Percentiles rank a stretch among this genome's conserved stretches.
Evolutionary conservation across 2,888 invertebrate species (phyloP).

Genomic region (Trichacis sp.): DNA sequence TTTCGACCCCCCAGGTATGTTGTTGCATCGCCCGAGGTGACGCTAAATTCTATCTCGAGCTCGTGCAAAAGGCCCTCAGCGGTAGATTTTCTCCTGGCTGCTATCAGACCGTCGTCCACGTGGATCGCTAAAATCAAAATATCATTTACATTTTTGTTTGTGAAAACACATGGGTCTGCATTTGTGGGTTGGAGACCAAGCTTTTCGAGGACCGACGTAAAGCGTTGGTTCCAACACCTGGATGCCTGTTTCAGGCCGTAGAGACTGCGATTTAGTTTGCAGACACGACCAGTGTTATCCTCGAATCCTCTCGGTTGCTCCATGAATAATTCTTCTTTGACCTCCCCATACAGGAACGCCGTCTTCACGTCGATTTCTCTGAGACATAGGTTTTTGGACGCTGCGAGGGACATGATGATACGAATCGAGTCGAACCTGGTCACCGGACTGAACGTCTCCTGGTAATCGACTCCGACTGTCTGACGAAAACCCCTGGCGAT

Average conservation of each 20-base stretch:
- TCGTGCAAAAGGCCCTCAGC: neutral
- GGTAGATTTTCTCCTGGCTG: neutral
- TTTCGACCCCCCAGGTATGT: conserved; percentile 31
- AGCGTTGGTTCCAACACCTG: conserved; percentile 45
- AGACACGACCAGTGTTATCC: conserved; percentile 38
- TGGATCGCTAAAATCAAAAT: too few relatives aligned
- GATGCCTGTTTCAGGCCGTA: too few relatives aligned
- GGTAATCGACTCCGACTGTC: conserved; percentile 46
- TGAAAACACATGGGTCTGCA: conserved; percentile 28
- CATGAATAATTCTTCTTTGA: conserved; percentile 45
- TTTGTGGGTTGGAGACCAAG: conserved; percentile 20
- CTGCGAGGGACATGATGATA: conserved; percentile 47
- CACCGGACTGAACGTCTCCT: conserved; percentile 52
- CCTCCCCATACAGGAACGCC: conserved; percentile 44
- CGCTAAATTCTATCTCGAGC: neutral
- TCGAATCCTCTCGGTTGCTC: conserved; percentile 46
- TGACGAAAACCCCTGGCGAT: conserved; percentile 52
- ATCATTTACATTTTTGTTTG: conserved; percentile 6
- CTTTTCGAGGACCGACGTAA: conserved; percentile 15
- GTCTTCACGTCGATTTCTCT: conserved; percentile 49
- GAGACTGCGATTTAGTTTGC: conserved; percentile 46
- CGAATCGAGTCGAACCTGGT: conserved; percentile 47
- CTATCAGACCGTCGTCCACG: conserved; percentile 29
- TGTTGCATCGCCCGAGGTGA: conserved; percentile 19
- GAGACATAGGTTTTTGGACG: conserved; percentile 44